Percentiles rank a stretch among this genome's conserved stretches.
Conservation (phyloP, 1,140 invertebrate species). For the Habropoda laboriosa region DNA sequence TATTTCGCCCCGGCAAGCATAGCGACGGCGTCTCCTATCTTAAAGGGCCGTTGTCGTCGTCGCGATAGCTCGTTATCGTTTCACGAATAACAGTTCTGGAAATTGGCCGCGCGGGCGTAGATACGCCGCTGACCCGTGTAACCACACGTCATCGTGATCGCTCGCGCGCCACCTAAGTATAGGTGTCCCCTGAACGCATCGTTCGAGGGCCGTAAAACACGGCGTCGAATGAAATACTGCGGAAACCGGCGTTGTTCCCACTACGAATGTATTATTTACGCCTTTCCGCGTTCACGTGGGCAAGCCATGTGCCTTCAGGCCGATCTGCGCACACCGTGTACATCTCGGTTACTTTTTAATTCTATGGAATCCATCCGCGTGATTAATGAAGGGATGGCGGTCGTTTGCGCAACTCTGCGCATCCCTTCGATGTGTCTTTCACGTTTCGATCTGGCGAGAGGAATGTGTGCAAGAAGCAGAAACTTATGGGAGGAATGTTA, state of each 20-base stretch:
- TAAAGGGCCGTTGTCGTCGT: neutral
- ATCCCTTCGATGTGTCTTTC: conserved; percentile 4
- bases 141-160: conserved; percentile 10
- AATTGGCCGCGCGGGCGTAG: conserved; percentile 53
- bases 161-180: conserved; percentile 28
- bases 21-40: no score
- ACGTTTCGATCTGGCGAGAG: neutral
- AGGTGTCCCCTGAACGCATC: conserved; percentile 38
- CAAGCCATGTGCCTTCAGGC: no score
- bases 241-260: conserved; percentile 35
- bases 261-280: conserved; percentile 44
- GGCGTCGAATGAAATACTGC: conserved; percentile 57
- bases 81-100: conserved; percentile 68
- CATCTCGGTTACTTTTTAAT: conserved; percentile 37
- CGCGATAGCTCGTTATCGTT: conserved; percentile 67
- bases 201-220: conserved; percentile 26
- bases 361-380: conserved; percentile 25
- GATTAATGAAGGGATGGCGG: conserved; percentile 36
- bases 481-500: neutral
- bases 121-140: conserved; percentile 17
- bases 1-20: neutral
- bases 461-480: neutral
- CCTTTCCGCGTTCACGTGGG: conserved; percentile 28
- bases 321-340: no score
- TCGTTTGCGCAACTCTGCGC: neutral